These are phyloP conservation scores for Sinopyrophorus schimmeli DNA, from an alignment of 2,888 invertebrate species.

Conservation along the genomic window DNA sequence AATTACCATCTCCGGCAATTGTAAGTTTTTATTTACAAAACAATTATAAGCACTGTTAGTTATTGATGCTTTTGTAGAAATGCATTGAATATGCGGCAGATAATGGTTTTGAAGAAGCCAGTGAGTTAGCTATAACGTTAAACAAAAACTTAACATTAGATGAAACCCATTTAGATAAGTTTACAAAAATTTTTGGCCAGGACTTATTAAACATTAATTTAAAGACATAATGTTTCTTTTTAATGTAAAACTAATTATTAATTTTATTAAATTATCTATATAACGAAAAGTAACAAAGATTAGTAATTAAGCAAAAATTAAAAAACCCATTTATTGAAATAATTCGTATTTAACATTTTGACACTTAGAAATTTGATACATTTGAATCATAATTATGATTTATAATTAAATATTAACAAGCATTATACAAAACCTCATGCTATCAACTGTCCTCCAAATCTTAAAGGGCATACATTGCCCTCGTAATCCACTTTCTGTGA, in stretches of 20 bases:
- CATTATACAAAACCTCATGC: too few relatives aligned
- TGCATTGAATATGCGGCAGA: slow-evolving; percentile 63
- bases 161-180: slow-evolving; percentile 54
- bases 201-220: slow-evolving; percentile 15
- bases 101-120: slow-evolving; percentile 58
- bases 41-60: slow-evolving; percentile 7
- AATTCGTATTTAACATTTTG: too few relatives aligned
- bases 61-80: slow-evolving; percentile 46
- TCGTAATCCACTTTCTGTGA: slow-evolving; percentile 25
- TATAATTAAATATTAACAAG: too few relatives aligned
- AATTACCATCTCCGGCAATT: slow-evolving; percentile 59
- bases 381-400: too few relatives aligned
- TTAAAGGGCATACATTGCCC: background rate
- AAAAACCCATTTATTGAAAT: too few relatives aligned
- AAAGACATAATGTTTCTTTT: too few relatives aligned
- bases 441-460: slow-evolving; percentile 2
- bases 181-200: slow-evolving; percentile 58
- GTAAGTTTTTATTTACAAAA: slow-evolving; percentile 50
- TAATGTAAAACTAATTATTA: too few relatives aligned
- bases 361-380: too few relatives aligned
- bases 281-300: too few relatives aligned
- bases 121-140: slow-evolving; percentile 53
- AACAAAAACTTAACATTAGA: slow-evolving; percentile 55
- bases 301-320: too few relatives aligned
- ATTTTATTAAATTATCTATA: too few relatives aligned